Evolutionary conservation across 2,797 vertebrate species (phyloP).

Genomic region (Hemibagrus guttatus): DNA sequence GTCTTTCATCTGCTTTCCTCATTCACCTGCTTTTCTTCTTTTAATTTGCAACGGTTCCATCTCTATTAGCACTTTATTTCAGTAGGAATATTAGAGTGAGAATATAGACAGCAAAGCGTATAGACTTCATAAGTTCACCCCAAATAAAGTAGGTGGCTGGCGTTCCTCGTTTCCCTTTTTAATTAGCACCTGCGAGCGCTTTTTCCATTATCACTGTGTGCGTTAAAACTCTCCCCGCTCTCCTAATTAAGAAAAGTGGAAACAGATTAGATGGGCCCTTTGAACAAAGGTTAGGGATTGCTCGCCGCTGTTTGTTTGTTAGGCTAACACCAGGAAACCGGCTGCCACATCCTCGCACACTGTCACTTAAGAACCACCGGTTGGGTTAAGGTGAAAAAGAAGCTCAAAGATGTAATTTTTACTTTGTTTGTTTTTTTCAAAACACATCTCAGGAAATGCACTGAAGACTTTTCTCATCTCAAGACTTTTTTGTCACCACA

Average conservation of each 20-base stretch:
- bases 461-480: background rate
- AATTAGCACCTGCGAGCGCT: slow-evolving; percentile 81
- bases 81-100: slow-evolving; percentile 25
- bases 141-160: background rate
- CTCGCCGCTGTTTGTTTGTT: slow-evolving; percentile 72
- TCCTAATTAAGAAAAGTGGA: slow-evolving; percentile 85
- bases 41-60: background rate
- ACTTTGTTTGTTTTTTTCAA: background rate
- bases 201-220: slow-evolving; percentile 79
- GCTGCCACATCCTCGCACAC: slow-evolving; percentile 64
- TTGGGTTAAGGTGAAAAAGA: slow-evolving; percentile 58
- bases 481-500: background rate
- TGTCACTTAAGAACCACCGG: slow-evolving; percentile 66
- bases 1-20: background rate
- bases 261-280: slow-evolving; percentile 82
- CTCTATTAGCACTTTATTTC: slow-evolving; percentile 26
- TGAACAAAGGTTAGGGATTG: slow-evolving; percentile 82
- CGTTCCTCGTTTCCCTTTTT: slow-evolving; percentile 63
- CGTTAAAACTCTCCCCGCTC: slow-evolving; percentile 77
- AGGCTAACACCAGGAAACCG: slow-evolving; percentile 59
- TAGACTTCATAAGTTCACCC: slow-evolving; percentile 37
- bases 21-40: slow-evolving; percentile 10
- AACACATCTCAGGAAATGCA: background rate
- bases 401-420: background rate
- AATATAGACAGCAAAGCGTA: slow-evolving; percentile 23